Percentiles rank a stretch among this genome's conserved stretches.
Conservation (phyloP, 2,888 invertebrate species). For the Acleris holmiana region DNA sequence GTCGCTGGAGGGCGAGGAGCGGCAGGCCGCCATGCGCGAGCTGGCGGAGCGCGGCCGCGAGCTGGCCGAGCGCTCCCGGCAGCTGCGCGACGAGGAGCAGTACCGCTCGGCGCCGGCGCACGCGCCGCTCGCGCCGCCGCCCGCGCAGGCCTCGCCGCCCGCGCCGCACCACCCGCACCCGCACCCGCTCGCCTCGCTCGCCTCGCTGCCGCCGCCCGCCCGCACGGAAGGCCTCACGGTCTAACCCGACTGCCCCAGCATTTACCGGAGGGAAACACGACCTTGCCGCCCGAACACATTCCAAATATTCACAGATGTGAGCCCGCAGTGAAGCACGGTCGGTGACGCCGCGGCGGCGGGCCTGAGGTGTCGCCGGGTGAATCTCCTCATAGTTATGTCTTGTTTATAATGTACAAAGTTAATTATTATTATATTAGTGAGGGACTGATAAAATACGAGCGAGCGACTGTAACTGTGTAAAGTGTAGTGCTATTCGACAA, state of each 20-base stretch:
- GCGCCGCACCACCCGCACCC: slow-evolving; percentile 65
- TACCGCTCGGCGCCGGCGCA: slow-evolving; percentile 72
- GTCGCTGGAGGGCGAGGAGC: slow-evolving; percentile 74
- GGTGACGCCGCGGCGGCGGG: background rate
- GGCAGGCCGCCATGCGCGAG: slow-evolving; percentile 80
- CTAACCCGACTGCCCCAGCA: slow-evolving; percentile 63
- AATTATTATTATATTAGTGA: slow-evolving; percentile 56
- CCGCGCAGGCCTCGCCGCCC: slow-evolving; percentile 59
- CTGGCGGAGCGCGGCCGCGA: slow-evolving; percentile 82
- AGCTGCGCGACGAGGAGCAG: slow-evolving; percentile 75
- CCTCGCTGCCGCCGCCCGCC: slow-evolving; percentile 84
- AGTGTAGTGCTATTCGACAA: slow-evolving; percentile 75
- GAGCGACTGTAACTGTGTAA: slow-evolving; percentile 64
- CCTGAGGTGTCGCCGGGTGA: slow-evolving; percentile 36
- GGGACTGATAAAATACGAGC: slow-evolving; percentile 61
- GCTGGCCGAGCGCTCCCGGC: slow-evolving; percentile 78
- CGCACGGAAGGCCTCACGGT: slow-evolving; percentile 90
- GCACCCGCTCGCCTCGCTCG: slow-evolving; percentile 73
- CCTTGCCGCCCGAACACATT: slow-evolving; percentile 58
- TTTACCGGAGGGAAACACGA: slow-evolving; percentile 17
- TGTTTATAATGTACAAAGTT: slow-evolving; percentile 75
- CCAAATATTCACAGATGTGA: slow-evolving; percentile 52
- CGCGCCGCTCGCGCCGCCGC: slow-evolving; percentile 70
- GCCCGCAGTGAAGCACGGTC: slow-evolving; percentile 40
- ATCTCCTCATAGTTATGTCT: slow-evolving; percentile 40